Conservation (phyloP, 2,797 vertebrate genomes). For the Bradypodion ventrale region DNA sequence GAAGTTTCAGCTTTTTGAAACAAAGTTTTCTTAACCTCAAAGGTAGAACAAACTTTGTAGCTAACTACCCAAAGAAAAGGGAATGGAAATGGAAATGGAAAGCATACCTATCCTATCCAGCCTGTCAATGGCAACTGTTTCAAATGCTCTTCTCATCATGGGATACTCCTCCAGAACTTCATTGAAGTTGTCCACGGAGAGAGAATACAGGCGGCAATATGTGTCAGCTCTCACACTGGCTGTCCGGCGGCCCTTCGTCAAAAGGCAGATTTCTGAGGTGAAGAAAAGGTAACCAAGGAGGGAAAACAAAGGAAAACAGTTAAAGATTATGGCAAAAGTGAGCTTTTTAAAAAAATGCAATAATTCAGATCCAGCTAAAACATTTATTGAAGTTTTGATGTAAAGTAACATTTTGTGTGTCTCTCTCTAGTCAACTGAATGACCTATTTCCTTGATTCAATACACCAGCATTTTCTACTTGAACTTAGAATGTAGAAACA, state of each 20-base stretch:
- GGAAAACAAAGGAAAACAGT: conserved; percentile 6
- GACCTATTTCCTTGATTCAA: conserved; percentile 1
- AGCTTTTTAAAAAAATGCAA: conserved; percentile 30
- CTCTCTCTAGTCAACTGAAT: conserved; percentile 32
- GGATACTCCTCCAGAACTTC: conserved; percentile 98
- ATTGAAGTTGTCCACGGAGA: conserved; percentile 98
- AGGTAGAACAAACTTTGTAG: not conserved
- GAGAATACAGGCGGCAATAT: conserved; percentile 96
- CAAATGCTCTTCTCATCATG: conserved; percentile 98
- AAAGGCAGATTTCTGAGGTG: conserved; percentile 91
- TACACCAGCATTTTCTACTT: not conserved
- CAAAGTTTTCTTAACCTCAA: not conserved
- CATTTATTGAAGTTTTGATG: conserved; percentile 33
- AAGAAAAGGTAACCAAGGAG: conserved; percentile 49
- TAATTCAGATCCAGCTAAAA: conserved; percentile 17
- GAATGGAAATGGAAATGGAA: not conserved
- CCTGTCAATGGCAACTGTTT: conserved; percentile 94
- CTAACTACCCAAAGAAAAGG: not conserved
- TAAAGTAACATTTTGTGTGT: not conserved
- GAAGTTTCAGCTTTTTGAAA: too few species aligned
- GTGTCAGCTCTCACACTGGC: conserved; percentile 97
- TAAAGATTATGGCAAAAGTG: conserved; percentile 29
- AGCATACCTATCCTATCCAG: conserved; percentile 94
- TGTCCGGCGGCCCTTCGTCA: conserved; percentile 95
- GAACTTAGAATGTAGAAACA: not conserved